Evolutionary conservation across 2,113 vertebrate species (phyloP).

Genomic region (Larimichthys crocea): DNA sequence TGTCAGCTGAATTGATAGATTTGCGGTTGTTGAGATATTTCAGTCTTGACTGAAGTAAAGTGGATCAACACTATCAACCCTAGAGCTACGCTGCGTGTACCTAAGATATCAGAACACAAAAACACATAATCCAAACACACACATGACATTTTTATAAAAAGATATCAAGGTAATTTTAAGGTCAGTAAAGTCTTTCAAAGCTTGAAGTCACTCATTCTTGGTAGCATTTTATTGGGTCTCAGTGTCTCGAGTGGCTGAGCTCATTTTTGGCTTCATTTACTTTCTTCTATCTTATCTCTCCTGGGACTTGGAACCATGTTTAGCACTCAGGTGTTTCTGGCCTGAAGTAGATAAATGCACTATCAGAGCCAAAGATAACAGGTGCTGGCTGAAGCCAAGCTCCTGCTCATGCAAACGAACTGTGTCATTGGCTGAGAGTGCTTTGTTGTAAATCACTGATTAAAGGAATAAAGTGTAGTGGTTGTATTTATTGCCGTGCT

Average conservation of each 20-base stretch:
- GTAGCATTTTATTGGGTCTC: slow-evolving; percentile 32
- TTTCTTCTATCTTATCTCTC: slow-evolving; percentile 35
- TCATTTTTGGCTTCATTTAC: slow-evolving; percentile 34
- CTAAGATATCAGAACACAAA: neutral
- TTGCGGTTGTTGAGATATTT: neutral
- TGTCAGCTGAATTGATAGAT: neutral
- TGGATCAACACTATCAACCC: neutral
- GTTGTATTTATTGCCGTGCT: slow-evolving; percentile 39
- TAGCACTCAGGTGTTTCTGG: slow-evolving; percentile 35
- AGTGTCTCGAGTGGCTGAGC: neutral
- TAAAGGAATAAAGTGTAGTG: slow-evolving; percentile 46
- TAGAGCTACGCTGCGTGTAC: too few relatives aligned
- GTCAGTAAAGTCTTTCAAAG: neutral
- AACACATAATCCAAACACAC: neutral
- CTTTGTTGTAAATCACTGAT: slow-evolving; percentile 68
- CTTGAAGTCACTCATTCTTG: neutral
- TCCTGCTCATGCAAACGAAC: slow-evolving; percentile 20
- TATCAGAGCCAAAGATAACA: slow-evolving; percentile 55
- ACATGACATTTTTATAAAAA: neutral
- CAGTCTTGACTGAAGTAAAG: neutral
- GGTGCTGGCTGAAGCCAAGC: slow-evolving; percentile 37
- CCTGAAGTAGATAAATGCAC: slow-evolving; percentile 28
- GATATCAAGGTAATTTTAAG: neutral
- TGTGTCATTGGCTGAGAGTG: slow-evolving; percentile 44
- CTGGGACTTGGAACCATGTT: slow-evolving; percentile 40